These are phyloP conservation scores for Sinocyclocheilus grahami DNA, from an alignment of 2,113 vertebrate genomes.

Conservation along the genomic window DNA sequence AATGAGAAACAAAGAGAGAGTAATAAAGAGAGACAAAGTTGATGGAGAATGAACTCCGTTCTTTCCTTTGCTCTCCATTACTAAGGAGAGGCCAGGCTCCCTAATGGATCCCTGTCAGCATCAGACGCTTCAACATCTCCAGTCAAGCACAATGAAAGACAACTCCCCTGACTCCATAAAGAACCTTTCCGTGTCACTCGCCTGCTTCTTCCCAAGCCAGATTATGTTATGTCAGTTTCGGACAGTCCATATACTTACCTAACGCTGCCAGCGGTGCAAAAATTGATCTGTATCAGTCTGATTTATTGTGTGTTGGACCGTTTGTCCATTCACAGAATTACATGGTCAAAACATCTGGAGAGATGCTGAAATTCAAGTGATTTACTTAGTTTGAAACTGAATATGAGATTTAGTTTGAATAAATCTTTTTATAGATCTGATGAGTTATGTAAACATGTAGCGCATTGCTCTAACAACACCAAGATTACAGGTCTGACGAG, in stretches of 20 bases:
- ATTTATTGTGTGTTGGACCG: neutral
- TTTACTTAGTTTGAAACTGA: neutral
- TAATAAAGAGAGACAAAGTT: constrained; percentile 34
- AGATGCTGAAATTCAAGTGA: neutral
- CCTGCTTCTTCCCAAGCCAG: constrained; percentile 25
- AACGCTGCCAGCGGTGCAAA: constrained; percentile 7
- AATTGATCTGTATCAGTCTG: neutral
- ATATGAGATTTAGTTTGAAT: neutral
- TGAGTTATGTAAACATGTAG: neutral
- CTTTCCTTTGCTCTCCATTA: constrained; percentile 41
- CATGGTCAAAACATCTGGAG: neutral
- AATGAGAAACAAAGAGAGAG: constrained; percentile 28
- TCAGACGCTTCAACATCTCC: constrained; percentile 53
- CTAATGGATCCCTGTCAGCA: constrained; percentile 60
- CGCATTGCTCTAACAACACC: neutral
- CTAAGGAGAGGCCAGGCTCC: constrained; percentile 50
- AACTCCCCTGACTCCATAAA: constrained; percentile 54
- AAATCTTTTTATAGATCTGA: neutral
- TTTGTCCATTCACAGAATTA: neutral
- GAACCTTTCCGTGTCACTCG: constrained; percentile 55
- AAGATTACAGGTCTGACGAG: neutral
- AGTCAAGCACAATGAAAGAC: constrained; percentile 54
- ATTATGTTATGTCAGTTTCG: constrained; percentile 50
- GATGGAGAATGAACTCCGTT: constrained; percentile 35
- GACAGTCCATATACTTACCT: constrained; percentile 37